These are phyloP conservation scores for Antigone vipio DNA, from an alignment of 2,113 vertebrate genomes.

Conservation along the genomic window DNA sequence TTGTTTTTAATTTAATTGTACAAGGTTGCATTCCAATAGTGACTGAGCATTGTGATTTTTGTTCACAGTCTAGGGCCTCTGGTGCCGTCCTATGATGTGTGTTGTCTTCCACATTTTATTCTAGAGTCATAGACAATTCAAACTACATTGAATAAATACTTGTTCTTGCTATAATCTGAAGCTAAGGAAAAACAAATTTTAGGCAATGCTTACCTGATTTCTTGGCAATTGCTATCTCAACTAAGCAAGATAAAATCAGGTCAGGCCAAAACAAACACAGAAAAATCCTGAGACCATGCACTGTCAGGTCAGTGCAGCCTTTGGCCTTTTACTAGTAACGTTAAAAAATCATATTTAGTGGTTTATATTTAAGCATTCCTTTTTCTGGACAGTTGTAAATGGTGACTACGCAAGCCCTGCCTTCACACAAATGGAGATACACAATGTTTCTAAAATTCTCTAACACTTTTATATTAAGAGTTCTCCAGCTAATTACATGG, in stretches of 20 bases:
- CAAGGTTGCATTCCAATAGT: not conserved
- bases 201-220: not conserved
- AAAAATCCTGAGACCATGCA: not conserved
- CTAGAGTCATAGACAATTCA: not conserved
- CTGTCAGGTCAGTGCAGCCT: not conserved
- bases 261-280: not conserved
- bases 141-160: not conserved
- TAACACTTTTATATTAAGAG: not conserved
- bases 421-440: not conserved
- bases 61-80: not conserved
- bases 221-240: not conserved
- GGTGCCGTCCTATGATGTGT: rapidly evolving
- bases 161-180: not conserved
- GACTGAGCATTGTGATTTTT: not conserved
- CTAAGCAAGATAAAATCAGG: not conserved
- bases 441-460: not conserved
- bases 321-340: not conserved
- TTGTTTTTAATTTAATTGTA: not conserved
- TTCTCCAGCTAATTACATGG: not conserved
- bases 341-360: not conserved
- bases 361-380: not conserved
- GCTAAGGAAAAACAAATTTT: not conserved
- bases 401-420: not conserved
- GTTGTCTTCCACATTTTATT: not conserved
- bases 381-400: not conserved